Evolutionary conservation across 2,113 vertebrate genomes (phyloP).

Genomic region (Dicaeum eximium): DNA sequence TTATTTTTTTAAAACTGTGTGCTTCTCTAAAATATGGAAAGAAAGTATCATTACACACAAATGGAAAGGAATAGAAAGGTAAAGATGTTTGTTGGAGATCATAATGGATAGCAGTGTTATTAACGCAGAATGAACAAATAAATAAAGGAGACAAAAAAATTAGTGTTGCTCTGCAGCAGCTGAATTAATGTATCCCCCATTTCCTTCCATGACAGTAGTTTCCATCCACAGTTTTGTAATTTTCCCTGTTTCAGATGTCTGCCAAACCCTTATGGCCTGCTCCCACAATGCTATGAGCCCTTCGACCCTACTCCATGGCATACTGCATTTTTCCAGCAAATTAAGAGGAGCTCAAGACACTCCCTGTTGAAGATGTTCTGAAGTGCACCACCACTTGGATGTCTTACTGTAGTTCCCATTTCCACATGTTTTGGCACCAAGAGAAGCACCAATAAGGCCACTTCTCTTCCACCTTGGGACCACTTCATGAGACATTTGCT

Average conservation of each 20-base stretch:
- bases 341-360: not conserved
- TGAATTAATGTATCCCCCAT: not conserved
- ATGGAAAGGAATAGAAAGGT: not conserved
- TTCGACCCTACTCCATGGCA: not conserved
- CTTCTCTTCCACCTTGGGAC: not conserved
- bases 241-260: not conserved
- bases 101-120: not conserved
- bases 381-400: not conserved
- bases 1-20: fast-evolving
- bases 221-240: not conserved
- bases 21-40: not conserved
- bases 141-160: not conserved
- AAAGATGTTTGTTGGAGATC: not conserved
- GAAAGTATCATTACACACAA: not conserved
- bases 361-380: not conserved
- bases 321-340: not conserved
- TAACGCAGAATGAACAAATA: not conserved
- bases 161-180: not conserved
- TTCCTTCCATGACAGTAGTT: not conserved
- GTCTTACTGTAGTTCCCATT: not conserved
- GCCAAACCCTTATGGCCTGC: not conserved
- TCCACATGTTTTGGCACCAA: not conserved
- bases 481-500: not conserved
- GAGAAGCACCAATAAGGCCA: not conserved
- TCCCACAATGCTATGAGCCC: not conserved